Evolutionary conservation across 2,888 invertebrate species (phyloP).

Genomic region (Oscheius sp.): DNA sequence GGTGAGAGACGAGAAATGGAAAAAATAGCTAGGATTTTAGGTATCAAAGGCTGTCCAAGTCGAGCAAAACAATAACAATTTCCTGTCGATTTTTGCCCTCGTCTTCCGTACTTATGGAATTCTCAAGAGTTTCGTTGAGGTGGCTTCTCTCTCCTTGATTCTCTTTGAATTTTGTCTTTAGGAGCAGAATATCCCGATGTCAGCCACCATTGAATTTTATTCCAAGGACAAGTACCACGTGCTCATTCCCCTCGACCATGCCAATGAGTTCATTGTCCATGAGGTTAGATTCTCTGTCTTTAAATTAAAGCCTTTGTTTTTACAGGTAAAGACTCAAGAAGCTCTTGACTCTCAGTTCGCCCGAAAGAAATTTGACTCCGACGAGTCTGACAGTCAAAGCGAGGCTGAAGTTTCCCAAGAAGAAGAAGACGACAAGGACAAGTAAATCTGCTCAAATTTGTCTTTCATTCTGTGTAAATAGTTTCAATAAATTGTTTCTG

Average conservation of each 20-base stretch:
- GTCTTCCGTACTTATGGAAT: slow-evolving; percentile 51
- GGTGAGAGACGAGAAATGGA: slow-evolving; percentile 12
- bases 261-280: slow-evolving; percentile 63
- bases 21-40: neutral
- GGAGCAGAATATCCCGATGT: slow-evolving; percentile 22
- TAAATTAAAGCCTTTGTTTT: neutral
- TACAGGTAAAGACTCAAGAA: slow-evolving; percentile 55
- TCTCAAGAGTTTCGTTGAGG: slow-evolving; percentile 53
- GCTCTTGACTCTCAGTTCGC: slow-evolving; percentile 55
- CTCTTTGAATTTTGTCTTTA: neutral
- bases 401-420: slow-evolving; percentile 50
- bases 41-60: slow-evolving; percentile 51
- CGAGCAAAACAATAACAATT: slow-evolving; percentile 49
- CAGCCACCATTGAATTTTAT: slow-evolving; percentile 56
- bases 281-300: slow-evolving; percentile 46
- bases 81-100: slow-evolving; percentile 54
- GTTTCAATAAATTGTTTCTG: neutral
- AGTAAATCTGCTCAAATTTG: slow-evolving; percentile 11
- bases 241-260: slow-evolving; percentile 62
- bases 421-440: slow-evolving; percentile 38
- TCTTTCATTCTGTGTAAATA: slow-evolving; percentile 22
- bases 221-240: slow-evolving; percentile 49
- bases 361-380: slow-evolving; percentile 60
- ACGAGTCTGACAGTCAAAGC: slow-evolving; percentile 60
- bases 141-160: slow-evolving; percentile 4